Base-by-base conservation (phyloP, 2,888 invertebrate species). In the Drepanosiphum platanoidis region DNA sequence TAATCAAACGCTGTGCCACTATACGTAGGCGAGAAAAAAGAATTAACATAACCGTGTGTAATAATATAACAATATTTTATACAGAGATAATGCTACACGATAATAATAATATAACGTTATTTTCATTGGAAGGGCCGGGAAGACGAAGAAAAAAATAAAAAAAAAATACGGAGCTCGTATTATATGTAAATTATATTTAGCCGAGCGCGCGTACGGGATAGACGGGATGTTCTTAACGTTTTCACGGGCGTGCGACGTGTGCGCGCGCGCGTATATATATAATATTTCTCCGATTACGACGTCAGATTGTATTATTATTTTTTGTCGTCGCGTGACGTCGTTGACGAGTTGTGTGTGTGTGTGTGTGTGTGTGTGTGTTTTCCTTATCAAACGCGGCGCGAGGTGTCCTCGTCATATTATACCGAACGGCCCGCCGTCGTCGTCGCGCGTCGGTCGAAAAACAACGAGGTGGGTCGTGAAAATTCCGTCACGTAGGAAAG, bases 401-500 rank as follows among this genome's bases (percentile, higher is more conserved):
- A 9, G n/a, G 8, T 36, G 36, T n/a, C 22, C 3, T n/a, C 39
- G 71, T 39, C 34, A n/a, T 39, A 39, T 39, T 39, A 71, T 7
- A 15, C 13, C 39, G 27, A 22, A 22, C 7, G 7, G 8, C 4
- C 1, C 22, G 68, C 34, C 30, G 7, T 30, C 30, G 32, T 70
- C 36, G 70, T 36, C n/a, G n/a, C n/a, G n/a, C n/a, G n/a, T n/a
- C n/a, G n/a, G 11, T 34, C 36, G 70, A 70, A 70, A 70, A 70
- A 70, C 70, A 34, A 70, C 70, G n/a, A 36, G 70, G 70, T 39
- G 70, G 70, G 70, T 9, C 11, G 5, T 36, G 42, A 46, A 15
- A 46, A 72, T 72, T 72, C 42, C 72, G 18, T 22, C 72, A 72
- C 72, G 72, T 72, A 46, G 42, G 18, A 46, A 46, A 30, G 18